Evolutionary conservation across 2,888 invertebrate genomes (phyloP).

Genomic region (Nebria brevicollis): DNA sequence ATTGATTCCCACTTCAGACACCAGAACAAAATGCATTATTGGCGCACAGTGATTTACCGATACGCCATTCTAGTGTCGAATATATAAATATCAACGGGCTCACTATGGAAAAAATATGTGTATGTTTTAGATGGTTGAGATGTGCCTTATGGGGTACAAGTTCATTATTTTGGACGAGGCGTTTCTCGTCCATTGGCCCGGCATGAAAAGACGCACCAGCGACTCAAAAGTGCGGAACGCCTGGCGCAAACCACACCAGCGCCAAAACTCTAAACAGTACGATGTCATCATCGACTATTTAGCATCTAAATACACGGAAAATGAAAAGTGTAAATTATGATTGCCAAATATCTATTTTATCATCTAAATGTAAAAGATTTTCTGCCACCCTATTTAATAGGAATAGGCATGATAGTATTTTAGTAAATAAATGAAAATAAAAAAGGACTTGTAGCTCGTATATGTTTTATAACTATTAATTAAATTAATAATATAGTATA

Average conservation of each 20-base stretch:
- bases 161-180: slow-evolving; percentile 78
- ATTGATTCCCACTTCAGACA: background rate
- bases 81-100: too few relatives aligned
- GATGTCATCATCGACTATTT: slow-evolving; percentile 64
- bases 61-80: too few relatives aligned
- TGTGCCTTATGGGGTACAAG: slow-evolving; percentile 78
- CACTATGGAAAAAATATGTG: background rate
- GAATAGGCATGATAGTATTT: background rate
- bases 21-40: slow-evolving; percentile 3
- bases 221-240: slow-evolving; percentile 53
- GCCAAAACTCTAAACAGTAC: slow-evolving; percentile 65
- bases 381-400: background rate
- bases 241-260: slow-evolving; percentile 57
- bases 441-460: background rate
- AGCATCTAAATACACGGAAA: slow-evolving; percentile 64
- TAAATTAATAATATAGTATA: background rate
- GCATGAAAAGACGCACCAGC: slow-evolving; percentile 66
- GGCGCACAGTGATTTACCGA: background rate
- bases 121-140: slow-evolving; percentile 74
- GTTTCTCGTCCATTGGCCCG: slow-evolving; percentile 76
- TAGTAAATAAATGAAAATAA: background rate
- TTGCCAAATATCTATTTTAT: background rate
- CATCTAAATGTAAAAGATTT: background rate
- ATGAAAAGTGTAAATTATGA: slow-evolving; percentile 60
- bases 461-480: background rate